Conservation (phyloP, 1,140 invertebrate genomes). For the Pteromalus puparum region DNA sequence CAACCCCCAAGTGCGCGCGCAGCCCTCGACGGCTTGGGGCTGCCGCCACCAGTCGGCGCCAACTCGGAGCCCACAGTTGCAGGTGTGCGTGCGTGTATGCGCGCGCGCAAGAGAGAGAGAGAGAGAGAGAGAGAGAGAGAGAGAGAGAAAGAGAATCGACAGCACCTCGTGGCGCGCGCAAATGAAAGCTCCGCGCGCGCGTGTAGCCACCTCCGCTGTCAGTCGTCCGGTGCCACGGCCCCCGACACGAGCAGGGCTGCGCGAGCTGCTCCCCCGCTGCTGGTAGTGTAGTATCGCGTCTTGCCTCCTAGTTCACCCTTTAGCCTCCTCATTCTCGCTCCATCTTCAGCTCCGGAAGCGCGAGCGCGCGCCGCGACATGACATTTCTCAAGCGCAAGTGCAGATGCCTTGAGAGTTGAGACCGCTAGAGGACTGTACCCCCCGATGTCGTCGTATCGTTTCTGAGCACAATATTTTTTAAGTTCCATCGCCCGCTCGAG, state of each 20-base stretch:
- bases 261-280: neutral
- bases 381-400: conserved; percentile 48
- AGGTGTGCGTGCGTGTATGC: conserved; percentile 54
- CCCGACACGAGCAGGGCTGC: conserved; percentile 20
- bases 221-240: conserved; percentile 30
- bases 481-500: neutral
- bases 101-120: conserved; percentile 13
- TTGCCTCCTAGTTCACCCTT: neutral
- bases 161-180: conserved; percentile 8
- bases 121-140: neutral
- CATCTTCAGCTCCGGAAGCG: too few relatives aligned
- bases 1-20: conserved; percentile 31
- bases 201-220: conserved; percentile 33
- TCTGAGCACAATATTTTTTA: neutral
- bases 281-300: neutral
- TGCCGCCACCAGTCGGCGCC: conserved; percentile 71
- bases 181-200: conserved; percentile 63
- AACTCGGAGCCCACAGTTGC: conserved; percentile 56
- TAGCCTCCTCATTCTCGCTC: neutral
- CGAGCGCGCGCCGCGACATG: neutral
- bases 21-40: neutral
- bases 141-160: conserved; percentile 14
- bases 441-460: conserved; percentile 22
- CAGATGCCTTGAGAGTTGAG: conserved; percentile 32
- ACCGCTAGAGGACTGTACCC: neutral